phyloP scores from a whole-genome alignment of 1,140 invertebrate genomes.

The Carposina sasakii region DNA sequence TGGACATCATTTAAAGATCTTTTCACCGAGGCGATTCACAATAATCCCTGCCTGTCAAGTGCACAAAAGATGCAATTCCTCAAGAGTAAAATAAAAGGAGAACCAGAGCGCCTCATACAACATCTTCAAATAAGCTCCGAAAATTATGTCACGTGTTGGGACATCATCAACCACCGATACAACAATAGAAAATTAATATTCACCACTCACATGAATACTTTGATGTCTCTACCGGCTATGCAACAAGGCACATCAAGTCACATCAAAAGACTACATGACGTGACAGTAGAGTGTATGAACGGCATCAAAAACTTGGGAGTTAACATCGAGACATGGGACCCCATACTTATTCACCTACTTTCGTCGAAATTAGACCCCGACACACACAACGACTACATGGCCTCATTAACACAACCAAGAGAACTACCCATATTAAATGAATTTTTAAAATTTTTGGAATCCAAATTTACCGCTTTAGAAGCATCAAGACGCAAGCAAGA shows the following conservation, averaged over 20 bases:
- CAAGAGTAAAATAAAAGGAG: conserved; percentile 3
- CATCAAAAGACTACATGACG: background rate
- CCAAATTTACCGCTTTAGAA: conserved; percentile 2
- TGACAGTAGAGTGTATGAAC: background rate
- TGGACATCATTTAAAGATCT: conserved; percentile 5
- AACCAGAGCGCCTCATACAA: conserved; percentile 1
- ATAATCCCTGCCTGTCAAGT: background rate
- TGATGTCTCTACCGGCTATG: background rate
- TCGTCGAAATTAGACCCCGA: background rate
- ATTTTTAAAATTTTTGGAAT: conserved; percentile 1
- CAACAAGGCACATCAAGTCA: background rate
- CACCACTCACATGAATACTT: background rate
- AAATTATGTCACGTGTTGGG: conserved; percentile 3
- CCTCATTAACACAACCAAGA: background rate
- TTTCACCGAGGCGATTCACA: background rate
- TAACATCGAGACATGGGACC: background rate
- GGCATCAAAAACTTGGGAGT: conserved; percentile 1
- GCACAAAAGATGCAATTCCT: conserved; percentile 2
- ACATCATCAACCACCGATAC: conserved; percentile 4
- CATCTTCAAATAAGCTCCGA: conserved; percentile 1
- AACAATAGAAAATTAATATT: conserved; percentile 10
- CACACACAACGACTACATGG: conserved; percentile 1
- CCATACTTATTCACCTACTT: background rate
- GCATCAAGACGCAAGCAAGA: background rate
- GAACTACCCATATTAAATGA: background rate